phyloP scores from a whole-genome alignment of 2,888 invertebrate genomes.

The Papilio elwesi region DNA sequence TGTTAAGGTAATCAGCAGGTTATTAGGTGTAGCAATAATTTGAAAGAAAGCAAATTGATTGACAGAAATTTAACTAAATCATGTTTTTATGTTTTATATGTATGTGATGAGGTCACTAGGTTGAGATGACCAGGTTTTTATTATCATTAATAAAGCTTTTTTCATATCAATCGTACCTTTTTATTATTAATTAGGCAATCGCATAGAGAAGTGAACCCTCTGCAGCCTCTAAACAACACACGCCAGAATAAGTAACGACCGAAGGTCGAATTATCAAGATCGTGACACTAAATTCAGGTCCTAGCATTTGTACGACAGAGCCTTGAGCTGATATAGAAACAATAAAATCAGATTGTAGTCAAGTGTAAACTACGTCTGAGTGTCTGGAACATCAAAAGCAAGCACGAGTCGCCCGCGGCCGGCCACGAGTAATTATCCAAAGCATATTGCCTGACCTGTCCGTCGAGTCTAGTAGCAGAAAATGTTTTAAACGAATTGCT shows the following conservation, averaged over 20 bases:
- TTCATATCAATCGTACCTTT: not conserved
- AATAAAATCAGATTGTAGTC: constrained; percentile 32
- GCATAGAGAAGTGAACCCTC: not conserved
- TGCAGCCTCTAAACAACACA: constrained; percentile 11
- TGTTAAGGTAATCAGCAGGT: too few species aligned
- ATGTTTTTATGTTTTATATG: too few species aligned
- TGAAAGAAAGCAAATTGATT: too few species aligned
- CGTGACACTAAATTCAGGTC: constrained; percentile 23
- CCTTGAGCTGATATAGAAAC: constrained; percentile 26
- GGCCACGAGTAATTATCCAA: constrained; percentile 42
- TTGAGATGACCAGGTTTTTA: too few species aligned
- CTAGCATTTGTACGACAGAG: constrained; percentile 1
- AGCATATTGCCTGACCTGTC: constrained; percentile 35
- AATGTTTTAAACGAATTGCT: constrained; percentile 22
- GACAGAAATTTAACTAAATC: too few species aligned
- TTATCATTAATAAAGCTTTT: too few species aligned
- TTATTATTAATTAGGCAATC: not conserved
- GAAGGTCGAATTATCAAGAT: constrained; percentile 23
- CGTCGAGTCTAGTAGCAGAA: constrained; percentile 27
- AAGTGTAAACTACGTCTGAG: constrained; percentile 44
- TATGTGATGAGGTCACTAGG: too few species aligned
- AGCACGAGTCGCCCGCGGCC: constrained; percentile 47
- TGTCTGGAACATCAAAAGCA: constrained; percentile 47
- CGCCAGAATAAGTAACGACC: not conserved
- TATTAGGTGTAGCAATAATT: too few species aligned